Percentiles rank a stretch among this genome's conserved stretches.
Evolutionary conservation across 1,140 invertebrate genomes (phyloP).

Genomic region (Lethrus apterus): DNA sequence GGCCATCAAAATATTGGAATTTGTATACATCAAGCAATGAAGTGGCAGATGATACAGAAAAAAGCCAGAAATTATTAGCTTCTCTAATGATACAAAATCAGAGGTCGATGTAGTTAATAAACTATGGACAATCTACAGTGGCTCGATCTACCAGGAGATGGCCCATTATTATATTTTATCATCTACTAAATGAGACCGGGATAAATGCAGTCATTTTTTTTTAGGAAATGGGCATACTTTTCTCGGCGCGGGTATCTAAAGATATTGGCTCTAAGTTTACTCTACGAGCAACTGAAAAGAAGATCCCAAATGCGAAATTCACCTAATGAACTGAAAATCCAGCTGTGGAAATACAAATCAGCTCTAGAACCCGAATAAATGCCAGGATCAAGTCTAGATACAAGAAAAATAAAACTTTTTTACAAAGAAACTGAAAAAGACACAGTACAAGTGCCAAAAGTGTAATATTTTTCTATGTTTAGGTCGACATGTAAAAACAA

Average conservation of each 20-base stretch:
- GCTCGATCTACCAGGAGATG: constrained; percentile 27
- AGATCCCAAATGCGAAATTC: no score
- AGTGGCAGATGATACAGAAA: constrained; percentile 23
- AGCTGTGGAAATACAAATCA: no score
- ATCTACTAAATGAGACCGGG: not conserved
- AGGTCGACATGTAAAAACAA: no score
- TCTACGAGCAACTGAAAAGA: no score
- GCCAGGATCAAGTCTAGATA: no score
- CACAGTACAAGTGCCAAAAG: no score
- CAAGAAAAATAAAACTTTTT: no score
- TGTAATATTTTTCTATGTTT: no score
- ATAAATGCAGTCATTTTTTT: not conserved
- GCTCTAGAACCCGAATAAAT: no score
- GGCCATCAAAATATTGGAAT: no score
- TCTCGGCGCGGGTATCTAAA: not conserved
- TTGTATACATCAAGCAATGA: constrained; percentile 24
- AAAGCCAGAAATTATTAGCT: constrained; percentile 38
- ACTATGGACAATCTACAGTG: constrained; percentile 30
- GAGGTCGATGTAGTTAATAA: constrained; percentile 39
- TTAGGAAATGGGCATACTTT: not conserved
- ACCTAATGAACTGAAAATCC: no score
- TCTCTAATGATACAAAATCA: constrained; percentile 38
- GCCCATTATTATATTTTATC: constrained; percentile 31
- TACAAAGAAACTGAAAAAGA: no score
- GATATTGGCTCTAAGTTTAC: not conserved